phyloP scores from a whole-genome alignment of 2,888 invertebrate genomes.

The Pardosa pseudoannulata region DNA sequence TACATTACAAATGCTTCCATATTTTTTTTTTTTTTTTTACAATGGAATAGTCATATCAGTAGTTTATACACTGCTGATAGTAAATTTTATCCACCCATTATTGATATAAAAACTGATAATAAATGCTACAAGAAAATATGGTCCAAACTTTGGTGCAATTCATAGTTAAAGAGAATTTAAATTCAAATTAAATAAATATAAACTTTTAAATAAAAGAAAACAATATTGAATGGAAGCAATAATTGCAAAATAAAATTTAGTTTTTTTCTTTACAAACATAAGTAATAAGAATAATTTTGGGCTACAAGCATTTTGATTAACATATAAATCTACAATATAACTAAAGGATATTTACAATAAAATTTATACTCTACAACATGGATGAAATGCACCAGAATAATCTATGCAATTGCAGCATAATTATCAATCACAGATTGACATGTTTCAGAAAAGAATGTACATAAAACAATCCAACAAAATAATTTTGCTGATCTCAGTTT shows the following conservation, averaged over 20 bases:
- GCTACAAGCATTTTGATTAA: neutral
- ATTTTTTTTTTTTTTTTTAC: neutral
- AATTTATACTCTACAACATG: constrained; percentile 66
- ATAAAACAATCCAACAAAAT: constrained; percentile 13
- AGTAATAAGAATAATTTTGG: neutral
- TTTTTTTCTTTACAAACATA: neutral
- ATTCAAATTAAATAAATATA: neutral
- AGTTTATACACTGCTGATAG: neutral
- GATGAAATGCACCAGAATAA: neutral
- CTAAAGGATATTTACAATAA: constrained; percentile 61
- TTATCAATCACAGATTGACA: constrained; percentile 19
- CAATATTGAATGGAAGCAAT: neutral
- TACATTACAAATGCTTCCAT: constrained; percentile 59
- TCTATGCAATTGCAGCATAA: neutral
- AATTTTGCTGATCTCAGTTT: neutral
- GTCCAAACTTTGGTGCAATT: neutral
- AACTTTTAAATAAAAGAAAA: neutral
- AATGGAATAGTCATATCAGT: constrained; percentile 5
- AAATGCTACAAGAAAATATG: neutral
- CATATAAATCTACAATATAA: constrained; percentile 4
- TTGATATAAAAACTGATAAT: neutral
- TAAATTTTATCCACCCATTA: neutral
- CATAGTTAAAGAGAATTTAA: neutral
- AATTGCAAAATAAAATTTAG: neutral
- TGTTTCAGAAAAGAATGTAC: neutral